These are phyloP conservation scores for Drosophila gaucha DNA, from an alignment of 2,888 invertebrate species.

Conservation along the genomic window DNA sequence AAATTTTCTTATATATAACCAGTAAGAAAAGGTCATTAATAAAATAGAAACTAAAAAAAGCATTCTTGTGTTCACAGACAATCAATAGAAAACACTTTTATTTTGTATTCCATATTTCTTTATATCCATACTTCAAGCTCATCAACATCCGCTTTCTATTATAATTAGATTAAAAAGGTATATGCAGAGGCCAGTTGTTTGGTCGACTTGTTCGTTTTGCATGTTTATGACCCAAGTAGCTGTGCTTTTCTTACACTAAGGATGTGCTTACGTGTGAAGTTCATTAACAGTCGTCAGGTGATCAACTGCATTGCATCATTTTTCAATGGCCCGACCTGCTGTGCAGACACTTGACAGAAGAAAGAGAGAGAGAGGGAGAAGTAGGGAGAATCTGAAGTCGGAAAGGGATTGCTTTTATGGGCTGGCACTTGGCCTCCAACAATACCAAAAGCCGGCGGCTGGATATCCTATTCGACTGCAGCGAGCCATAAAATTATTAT, in stretches of 20 bases:
- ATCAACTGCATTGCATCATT: conserved; percentile 62
- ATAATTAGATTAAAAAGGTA: background rate
- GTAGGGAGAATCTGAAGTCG: background rate
- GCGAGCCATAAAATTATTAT: conserved; percentile 77
- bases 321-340: conserved; percentile 45
- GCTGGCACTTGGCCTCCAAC: conserved; percentile 59
- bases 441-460: conserved; percentile 57
- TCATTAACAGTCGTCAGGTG: conserved; percentile 61
- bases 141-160: background rate
- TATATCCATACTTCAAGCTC: background rate
- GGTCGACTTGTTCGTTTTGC: conserved; percentile 17
- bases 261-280: conserved; percentile 53
- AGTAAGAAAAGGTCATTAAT: too few species aligned
- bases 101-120: background rate
- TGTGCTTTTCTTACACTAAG: background rate
- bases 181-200: background rate
- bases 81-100: too few species aligned
- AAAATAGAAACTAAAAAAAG: too few species aligned
- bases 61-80: too few species aligned
- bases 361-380: background rate
- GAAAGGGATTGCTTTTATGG: conserved; percentile 50
- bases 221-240: conserved; percentile 26
- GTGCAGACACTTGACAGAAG: conserved; percentile 24
- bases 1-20: too few species aligned
- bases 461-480: conserved; percentile 73